Evolutionary conservation across 1,140 invertebrate genomes (phyloP), one percentile per base, ranked within the genome.

Genomic region (Parasteatoda tepidariorum): DNA sequence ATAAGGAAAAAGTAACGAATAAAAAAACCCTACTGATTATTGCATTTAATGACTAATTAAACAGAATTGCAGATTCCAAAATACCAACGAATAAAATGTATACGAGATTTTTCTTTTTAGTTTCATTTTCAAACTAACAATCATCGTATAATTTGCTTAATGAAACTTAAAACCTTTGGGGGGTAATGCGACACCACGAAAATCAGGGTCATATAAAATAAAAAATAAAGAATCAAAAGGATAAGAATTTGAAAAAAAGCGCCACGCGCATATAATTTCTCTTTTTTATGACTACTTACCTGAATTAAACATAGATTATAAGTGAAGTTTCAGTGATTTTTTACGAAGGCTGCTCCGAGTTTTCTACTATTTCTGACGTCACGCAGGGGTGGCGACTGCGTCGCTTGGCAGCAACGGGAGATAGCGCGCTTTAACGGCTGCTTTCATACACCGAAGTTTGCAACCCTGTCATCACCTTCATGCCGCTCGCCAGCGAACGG

Each of bases 321-420:
- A 11, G 62, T 9, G 15, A 33, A 64, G n/a, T 64, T 31, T 33
- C 30, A 31, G 9, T 64, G 11, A 31, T 68, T 68, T 68, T 28
- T 41, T 34, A 38, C 24, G 66, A 68, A 68, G 66, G 66, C 41
- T 34, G 66, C 66, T 38, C 22, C 66, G 38, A 34, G 66, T 68
- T 68, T 67, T 68, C 66, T 34, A 33, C 15, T 28, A 68, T 48
- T 68, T 7, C 38, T 68, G 66, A 68, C 66, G 66, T 68, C 66
- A 68, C n/a, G 9, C n/a, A n/a, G 22, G 66, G 18, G 24, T 24
- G 34, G 66, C 34, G 66, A 68, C 66, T 24, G 15, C 66, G 66
- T 68, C 66, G 66, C 66, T 26, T 18, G 34, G 34, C 34, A 34
- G 66, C 22, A 41, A 11, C 34, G 24, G 18, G 34, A 24, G 66